Percentiles rank a stretch among this genome's conserved stretches.
These are phyloP conservation scores for Diorhabda sublineata DNA, from an alignment of 1,140 invertebrate species.

Conservation along the genomic window DNA sequence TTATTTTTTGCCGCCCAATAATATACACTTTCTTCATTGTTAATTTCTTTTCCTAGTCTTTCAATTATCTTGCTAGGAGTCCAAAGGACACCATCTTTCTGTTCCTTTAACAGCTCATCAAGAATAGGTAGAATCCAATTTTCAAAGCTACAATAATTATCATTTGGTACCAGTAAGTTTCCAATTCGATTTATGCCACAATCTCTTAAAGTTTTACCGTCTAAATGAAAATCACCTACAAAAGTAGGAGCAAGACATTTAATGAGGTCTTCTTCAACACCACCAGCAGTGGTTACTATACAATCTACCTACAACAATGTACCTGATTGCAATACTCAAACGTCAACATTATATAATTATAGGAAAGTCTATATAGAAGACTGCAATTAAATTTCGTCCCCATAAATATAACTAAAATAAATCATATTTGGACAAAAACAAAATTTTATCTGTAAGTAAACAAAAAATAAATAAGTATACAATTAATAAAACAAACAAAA, in stretches of 20 bases:
- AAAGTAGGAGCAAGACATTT: slow-evolving; percentile 96
- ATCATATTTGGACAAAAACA: too few relatives aligned
- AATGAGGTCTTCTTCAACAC: slow-evolving; percentile 98
- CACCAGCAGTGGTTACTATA: slow-evolving; percentile 96
- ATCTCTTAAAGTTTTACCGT: slow-evolving; percentile 72
- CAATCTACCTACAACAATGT: slow-evolving; percentile 73
- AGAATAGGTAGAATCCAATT: slow-evolving; percentile 96
- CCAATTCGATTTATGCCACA: slow-evolving; percentile 96
- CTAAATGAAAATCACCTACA: slow-evolving; percentile 84
- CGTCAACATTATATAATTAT: too few relatives aligned
- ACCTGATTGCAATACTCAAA: neutral
- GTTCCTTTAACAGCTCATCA: slow-evolving; percentile 87
- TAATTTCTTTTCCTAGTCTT: slow-evolving; percentile 84
- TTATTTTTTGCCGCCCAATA: slow-evolving; percentile 98
- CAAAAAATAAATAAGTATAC: too few relatives aligned
- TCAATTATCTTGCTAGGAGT: slow-evolving; percentile 88
- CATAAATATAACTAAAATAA: too few relatives aligned
- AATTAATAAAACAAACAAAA: too few relatives aligned
- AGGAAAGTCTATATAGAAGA: too few relatives aligned
- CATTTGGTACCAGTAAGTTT: slow-evolving; percentile 95
- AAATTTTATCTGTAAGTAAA: too few relatives aligned
- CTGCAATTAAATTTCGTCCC: too few relatives aligned
- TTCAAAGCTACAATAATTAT: slow-evolving; percentile 98
- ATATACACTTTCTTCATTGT: slow-evolving; percentile 88
- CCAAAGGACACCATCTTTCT: slow-evolving; percentile 77